Evolutionary conservation across 2,888 invertebrate species (phyloP).

Genomic region (Apotomis capreana): DNA sequence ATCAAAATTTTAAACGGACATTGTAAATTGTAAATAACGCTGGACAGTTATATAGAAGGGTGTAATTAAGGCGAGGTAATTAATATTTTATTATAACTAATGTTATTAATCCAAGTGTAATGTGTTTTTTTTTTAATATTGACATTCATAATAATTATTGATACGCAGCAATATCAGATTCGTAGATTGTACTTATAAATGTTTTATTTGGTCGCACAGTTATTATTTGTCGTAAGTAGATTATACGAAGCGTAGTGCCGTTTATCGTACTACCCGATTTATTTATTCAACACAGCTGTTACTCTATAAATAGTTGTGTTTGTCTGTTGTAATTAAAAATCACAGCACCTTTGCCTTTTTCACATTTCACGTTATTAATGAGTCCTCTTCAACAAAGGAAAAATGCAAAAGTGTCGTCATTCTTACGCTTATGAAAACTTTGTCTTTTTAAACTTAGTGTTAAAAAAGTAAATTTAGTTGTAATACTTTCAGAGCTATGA

Average conservation of each 20-base stretch:
- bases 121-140: constrained; percentile 29
- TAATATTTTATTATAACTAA: constrained; percentile 36
- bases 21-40: constrained; percentile 38
- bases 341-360: constrained; percentile 20
- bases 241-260: constrained; percentile 14
- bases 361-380: not conserved
- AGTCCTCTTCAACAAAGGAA: not conserved
- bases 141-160: constrained; percentile 33
- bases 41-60: constrained; percentile 28
- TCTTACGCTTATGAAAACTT: constrained; percentile 47
- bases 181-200: constrained; percentile 36
- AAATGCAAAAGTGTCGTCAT: constrained; percentile 22
- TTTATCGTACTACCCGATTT: constrained; percentile 11
- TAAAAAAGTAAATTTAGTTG: constrained; percentile 58
- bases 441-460: constrained; percentile 64
- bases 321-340: constrained; percentile 18
- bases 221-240: constrained; percentile 36
- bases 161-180: constrained; percentile 34
- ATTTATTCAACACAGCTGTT: constrained; percentile 28
- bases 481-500: constrained; percentile 65
- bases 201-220: constrained; percentile 28
- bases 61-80: constrained; percentile 15
- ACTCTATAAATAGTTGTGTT: constrained; percentile 30
- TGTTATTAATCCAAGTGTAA: constrained; percentile 30
- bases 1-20: constrained; percentile 14